Conservation (phyloP, 2,888 invertebrate genomes). For the Caenorhabditis sulstoni region DNA sequence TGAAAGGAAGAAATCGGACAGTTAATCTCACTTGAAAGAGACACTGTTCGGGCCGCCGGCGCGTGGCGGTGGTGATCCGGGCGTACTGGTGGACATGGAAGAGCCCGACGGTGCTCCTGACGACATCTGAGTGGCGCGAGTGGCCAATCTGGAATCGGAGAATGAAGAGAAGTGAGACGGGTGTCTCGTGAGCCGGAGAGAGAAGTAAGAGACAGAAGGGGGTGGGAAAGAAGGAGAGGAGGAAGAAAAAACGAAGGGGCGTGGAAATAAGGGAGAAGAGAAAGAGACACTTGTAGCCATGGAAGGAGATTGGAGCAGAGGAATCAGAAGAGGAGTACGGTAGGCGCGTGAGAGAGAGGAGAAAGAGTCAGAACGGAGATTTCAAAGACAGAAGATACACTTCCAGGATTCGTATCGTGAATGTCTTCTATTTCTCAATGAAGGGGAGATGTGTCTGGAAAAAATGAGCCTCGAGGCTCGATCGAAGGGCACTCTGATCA, state of each 20-base stretch:
- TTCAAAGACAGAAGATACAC: too few species aligned
- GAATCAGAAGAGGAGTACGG: too few species aligned
- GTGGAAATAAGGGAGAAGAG: neutral
- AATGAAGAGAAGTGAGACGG: slow-evolving; percentile 2
- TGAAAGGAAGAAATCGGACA: neutral
- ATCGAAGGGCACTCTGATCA: too few species aligned
- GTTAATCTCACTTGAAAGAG: slow-evolving; percentile 42
- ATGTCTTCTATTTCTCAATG: too few species aligned
- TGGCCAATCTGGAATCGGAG: slow-evolving; percentile 37
- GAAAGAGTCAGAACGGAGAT: too few species aligned
- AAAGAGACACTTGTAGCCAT: slow-evolving; percentile 2
- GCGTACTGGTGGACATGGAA: slow-evolving; percentile 53
- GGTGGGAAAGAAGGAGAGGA: slow-evolving; percentile 1
- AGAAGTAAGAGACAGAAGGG: neutral
- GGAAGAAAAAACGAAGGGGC: slow-evolving; percentile 4
- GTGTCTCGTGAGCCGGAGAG: slow-evolving; percentile 19
- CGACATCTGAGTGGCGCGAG: slow-evolving; percentile 54
- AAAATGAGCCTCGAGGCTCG: too few species aligned
- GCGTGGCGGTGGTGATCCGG: slow-evolving; percentile 56
- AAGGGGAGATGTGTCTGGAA: too few species aligned
- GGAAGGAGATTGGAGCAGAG: slow-evolving; percentile 1
- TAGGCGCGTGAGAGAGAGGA: too few species aligned
- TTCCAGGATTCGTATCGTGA: too few species aligned
- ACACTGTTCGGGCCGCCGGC: slow-evolving; percentile 49
- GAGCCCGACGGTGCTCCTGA: slow-evolving; percentile 59